Evolutionary conservation across 2,797 vertebrate genomes (phyloP).

Genomic region (Sebastes paucispinis): DNA sequence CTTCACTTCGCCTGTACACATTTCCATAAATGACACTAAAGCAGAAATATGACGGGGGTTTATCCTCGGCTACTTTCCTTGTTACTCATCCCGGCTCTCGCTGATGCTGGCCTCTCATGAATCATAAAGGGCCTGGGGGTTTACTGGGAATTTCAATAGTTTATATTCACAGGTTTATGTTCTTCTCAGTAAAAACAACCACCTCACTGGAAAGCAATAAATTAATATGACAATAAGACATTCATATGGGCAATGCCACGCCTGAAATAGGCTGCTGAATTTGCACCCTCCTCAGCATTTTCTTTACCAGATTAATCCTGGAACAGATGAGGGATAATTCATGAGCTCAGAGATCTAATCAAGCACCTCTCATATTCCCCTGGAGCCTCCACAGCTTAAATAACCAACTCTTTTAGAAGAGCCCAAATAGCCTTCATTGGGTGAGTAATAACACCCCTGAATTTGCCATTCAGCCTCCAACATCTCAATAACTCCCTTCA

Average conservation of each 20-base stretch:
- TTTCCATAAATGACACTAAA: conserved; percentile 71
- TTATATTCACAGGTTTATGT: conserved; percentile 39
- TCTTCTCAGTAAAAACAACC: conserved; percentile 34
- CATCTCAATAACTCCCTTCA: neutral
- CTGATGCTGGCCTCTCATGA: conserved; percentile 39
- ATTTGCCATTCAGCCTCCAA: conserved; percentile 7
- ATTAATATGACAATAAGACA: conserved; percentile 3
- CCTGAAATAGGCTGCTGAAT: conserved; percentile 7
- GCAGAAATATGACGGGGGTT: conserved; percentile 61
- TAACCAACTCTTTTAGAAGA: neutral
- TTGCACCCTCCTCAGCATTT: conserved; percentile 2
- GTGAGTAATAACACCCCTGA: conserved; percentile 1
- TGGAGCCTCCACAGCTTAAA: conserved; percentile 9
- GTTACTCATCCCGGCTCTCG: neutral
- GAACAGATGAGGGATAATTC: conserved; percentile 1
- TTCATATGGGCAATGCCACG: neutral
- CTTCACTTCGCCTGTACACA: conserved; percentile 36
- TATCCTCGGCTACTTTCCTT: conserved; percentile 31
- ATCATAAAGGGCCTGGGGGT: conserved; percentile 37
- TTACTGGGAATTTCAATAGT: conserved; percentile 3
- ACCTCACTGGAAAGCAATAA: conserved; percentile 20
- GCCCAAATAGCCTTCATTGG: neutral
- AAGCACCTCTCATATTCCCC: conserved; percentile 17
- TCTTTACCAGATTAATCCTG: conserved; percentile 20
- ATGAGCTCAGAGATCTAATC: conserved; percentile 30